Conservation (phyloP, 2,888 invertebrate genomes). For the Agrochola macilenta region DNA sequence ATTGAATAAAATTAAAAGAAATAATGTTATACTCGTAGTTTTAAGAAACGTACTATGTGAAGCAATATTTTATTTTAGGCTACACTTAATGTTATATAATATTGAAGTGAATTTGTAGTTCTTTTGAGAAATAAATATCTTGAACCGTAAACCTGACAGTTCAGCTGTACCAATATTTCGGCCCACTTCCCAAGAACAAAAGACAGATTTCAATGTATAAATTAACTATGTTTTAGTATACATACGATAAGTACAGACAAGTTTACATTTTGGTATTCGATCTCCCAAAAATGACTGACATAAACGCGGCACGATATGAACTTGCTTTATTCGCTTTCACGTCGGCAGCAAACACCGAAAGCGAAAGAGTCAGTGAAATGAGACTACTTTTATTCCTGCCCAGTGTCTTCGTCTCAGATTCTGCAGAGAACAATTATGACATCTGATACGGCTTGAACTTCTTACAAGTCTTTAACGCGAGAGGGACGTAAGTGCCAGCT, state of each 20-base stretch:
- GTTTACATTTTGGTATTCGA: neutral
- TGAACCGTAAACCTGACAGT: no score
- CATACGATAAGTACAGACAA: neutral
- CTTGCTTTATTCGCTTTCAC: neutral
- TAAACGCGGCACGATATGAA: neutral
- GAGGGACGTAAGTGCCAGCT: slow-evolving; percentile 60
- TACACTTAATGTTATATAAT: no score
- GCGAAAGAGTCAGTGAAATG: neutral
- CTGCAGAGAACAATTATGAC: slow-evolving; percentile 75
- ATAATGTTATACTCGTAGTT: no score
- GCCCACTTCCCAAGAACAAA: neutral
- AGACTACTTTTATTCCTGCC: slow-evolving; percentile 32
- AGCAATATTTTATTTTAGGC: no score
- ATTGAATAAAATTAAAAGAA: no score
- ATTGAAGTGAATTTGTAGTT: no score
- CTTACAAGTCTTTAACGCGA: slow-evolving; percentile 69
- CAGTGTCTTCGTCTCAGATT: slow-evolving; percentile 60
- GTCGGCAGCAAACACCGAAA: neutral
- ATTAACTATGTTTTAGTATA: neutral
- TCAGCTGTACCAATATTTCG: neutral
- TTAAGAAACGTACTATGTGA: no score
- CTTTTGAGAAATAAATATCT: no score
- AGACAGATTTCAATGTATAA: neutral
- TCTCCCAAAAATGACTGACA: neutral
- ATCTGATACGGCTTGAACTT: slow-evolving; percentile 76